Base-by-base conservation (phyloP, 2,888 invertebrate species). In the Ennomos erosarius region DNA sequence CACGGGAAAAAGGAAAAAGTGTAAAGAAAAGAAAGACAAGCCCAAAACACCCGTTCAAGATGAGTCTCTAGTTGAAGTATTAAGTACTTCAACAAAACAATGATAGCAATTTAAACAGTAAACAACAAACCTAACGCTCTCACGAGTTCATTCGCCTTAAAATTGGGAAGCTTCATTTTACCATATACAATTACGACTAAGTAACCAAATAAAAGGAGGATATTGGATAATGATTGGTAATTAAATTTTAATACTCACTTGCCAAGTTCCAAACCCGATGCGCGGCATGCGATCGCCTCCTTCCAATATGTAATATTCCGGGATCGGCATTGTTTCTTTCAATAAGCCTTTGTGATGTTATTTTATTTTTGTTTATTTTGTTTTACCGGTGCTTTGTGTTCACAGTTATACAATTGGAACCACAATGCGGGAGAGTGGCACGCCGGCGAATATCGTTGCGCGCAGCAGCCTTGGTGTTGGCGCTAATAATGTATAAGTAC, bases 191-290 rank as follows among this genome's bases (percentile, higher is more conserved):
- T 26, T 26, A 26, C 26, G 26, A 26, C 1, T 26, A 26, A 26
- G 26, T 26, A 26, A 26, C 26, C 26, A 6, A 26, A 26, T 26
- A 26, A 26, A 26, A 26, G 1, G 26, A 26, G 6, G 6, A 26
- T 0, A 26, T 1, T 6, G 6, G 6, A 26, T 0, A 26, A 6
- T 6, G 3, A 26, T 26, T 6, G 26, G 26, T 26, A 45, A 48
- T n/a, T 34, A 40, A 39, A 40, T 37, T 37, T 45, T 34, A 45
- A 35, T 44, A 89, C 90, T 90, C 87, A 96, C 96, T 92, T 95
- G 95, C 96, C 96, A 97, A 57, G 96, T 96, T 56, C 97, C 97
- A 74, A 95, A 95, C 50, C 97, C 97, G 48, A 97, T 85, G 51
- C 94, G 88, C 8, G 96, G 96, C 94, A 96, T 95, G 58, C 89